Base-by-base conservation (phyloP, 2,888 invertebrate genomes). In the Pachymerium ferrugineum region DNA sequence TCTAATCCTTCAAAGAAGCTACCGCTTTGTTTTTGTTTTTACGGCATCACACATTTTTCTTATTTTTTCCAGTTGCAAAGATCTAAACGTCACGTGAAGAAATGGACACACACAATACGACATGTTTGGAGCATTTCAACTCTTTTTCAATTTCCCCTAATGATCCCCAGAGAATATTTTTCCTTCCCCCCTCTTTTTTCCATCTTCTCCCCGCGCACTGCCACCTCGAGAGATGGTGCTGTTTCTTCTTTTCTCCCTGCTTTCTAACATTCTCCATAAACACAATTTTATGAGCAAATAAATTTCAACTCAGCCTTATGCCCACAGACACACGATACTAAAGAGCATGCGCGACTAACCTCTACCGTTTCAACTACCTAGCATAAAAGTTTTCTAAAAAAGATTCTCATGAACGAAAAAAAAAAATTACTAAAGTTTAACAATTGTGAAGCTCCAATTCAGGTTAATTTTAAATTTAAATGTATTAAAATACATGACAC, bases 111-210 rank as follows among this genome's bases (percentile, higher is more conserved):
- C 47, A 54, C 47, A 22, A 54, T 54, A 54, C 47, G 47, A 54
- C 62, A 62, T 28, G 62, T 62, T 62, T 62, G 28, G 28, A 62
- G 62, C 62, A 62, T 62, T 54, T 62, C 62, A 62, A 62, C 62
- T 62, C 62, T 62, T 62, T 62, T 62, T 62, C 62, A 62, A 62
- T 62, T 62, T 62, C 62, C 62, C 62, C 62, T 62, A 62, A 62
- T 62, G 62, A 62, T 62, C 62, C 62, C 62, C 62, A 14, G 62
- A 62, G 62, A 62, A 62, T 62, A 62, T 62, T 62, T 62, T n/a
- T n/a, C n/a, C n/a, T n/a, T 28, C 62, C 62, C 28, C 28, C 62
- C 62, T 62, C 62, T 16, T 62, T 62, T 62, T 62, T 62, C 62
- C 62, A 62, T 62, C 62, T 62, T 62, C 62, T 62, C 62, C 62